Evolutionary conservation across 64 coral and sea anemone genomes (phyloP).

Genomic region (Montipora efflorescens): DNA sequence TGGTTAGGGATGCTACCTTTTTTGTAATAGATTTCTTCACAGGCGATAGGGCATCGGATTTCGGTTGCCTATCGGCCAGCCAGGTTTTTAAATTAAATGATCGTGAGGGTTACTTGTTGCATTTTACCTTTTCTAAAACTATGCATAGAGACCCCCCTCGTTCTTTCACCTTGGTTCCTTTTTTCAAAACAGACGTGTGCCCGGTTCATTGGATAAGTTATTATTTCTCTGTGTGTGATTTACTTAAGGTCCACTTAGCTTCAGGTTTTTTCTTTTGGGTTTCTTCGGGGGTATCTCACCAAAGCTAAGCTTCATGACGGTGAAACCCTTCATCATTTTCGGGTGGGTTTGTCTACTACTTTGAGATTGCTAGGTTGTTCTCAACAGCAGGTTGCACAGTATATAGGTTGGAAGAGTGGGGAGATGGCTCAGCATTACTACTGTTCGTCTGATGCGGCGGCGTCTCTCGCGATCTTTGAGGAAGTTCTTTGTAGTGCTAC

Average conservation of each 20-base stretch:
- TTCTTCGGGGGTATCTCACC: too few species aligned
- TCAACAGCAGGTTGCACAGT: neutral
- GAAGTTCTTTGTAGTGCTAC: too few species aligned
- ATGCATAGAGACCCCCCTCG: neutral
- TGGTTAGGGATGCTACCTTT: conserved; percentile 32
- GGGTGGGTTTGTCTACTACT: neutral
- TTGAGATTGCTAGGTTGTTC: neutral
- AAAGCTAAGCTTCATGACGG: neutral
- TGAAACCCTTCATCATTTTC: neutral
- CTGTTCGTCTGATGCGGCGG: too few species aligned
- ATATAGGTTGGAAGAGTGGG: neutral
- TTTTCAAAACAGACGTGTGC: too few species aligned
- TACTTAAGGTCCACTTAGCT: too few species aligned
- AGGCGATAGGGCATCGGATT: conserved; percentile 47
- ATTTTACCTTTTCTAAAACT: conserved; percentile 44
- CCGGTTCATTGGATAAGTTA: too few species aligned
- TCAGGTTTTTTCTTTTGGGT: too few species aligned
- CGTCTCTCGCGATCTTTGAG: too few species aligned
- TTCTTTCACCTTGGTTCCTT: too few species aligned
- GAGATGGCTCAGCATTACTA: too few species aligned
- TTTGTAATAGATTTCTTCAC: conserved; percentile 66
- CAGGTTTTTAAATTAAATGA: conserved; percentile 59
- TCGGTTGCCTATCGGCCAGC: conserved; percentile 38
- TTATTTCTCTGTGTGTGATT: too few species aligned
- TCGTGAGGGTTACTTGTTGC: conserved; percentile 24